A percentile compares a stretch with the other conserved stretches of the same genome.
These are phyloP conservation scores for Drosophila melanocephala DNA, from an alignment of 2,888 invertebrate genomes.

Conservation along the genomic window DNA sequence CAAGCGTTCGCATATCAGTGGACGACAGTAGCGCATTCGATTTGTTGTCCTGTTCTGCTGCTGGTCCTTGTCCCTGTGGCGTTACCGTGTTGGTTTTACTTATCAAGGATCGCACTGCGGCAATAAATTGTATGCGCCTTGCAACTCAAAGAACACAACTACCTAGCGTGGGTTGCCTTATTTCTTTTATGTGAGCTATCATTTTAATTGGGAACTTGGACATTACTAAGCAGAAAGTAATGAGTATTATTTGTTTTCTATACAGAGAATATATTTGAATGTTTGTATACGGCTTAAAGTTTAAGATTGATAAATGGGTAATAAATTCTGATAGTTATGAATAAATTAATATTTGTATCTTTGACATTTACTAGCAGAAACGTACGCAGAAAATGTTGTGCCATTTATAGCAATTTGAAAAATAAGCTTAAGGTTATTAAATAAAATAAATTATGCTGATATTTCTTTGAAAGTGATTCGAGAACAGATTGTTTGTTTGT, in stretches of 20 bases:
- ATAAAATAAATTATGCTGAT: no score
- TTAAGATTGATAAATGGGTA: neutral
- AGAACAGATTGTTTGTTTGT: neutral
- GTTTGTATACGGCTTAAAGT: neutral
- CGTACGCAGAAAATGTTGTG: neutral
- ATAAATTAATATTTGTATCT: neutral
- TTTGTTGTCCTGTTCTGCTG: slow-evolving; percentile 13
- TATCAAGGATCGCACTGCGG: slow-evolving; percentile 52
- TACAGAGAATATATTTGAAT: neutral
- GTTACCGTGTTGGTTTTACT: slow-evolving; percentile 40
- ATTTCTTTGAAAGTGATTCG: neutral
- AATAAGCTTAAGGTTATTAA: neutral
- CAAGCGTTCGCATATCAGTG: slow-evolving; percentile 17
- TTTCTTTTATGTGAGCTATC: neutral
- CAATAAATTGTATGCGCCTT: slow-evolving; percentile 39
- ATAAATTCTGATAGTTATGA: neutral
- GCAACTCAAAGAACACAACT: slow-evolving; percentile 12
- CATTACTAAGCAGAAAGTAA: neutral
- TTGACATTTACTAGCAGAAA: neutral
- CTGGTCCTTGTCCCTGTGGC: slow-evolving; percentile 15
- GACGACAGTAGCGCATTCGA: slow-evolving; percentile 26
- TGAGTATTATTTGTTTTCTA: neutral
- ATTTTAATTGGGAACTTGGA: neutral
- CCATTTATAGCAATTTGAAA: neutral
- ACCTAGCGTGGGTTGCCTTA: slow-evolving; percentile 1